Percentiles rank a stretch among this genome's conserved stretches.
Evolutionary conservation across 1,140 invertebrate genomes (phyloP).

Genomic region (Tetraneura akinire): DNA sequence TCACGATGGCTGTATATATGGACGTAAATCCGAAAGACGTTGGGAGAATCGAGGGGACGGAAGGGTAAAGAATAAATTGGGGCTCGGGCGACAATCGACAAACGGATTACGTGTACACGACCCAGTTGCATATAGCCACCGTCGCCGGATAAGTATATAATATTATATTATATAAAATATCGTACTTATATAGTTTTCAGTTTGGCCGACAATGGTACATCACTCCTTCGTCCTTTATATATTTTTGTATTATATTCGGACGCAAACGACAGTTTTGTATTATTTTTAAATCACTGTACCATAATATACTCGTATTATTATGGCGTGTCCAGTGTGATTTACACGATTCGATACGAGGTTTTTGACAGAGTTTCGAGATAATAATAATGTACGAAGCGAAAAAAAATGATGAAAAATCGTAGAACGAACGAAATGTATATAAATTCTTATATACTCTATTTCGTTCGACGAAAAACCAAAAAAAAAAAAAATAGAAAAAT

Average conservation of each 20-base stretch:
- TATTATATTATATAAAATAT: neutral
- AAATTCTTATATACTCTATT: neutral
- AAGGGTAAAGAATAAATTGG: slow-evolving; percentile 30
- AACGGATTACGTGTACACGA: slow-evolving; percentile 31
- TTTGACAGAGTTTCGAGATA: neutral
- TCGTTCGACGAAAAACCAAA: neutral
- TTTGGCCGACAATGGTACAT: neutral
- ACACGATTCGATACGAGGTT: neutral
- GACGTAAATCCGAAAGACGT: neutral
- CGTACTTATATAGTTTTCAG: neutral
- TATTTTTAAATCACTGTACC: too few relatives aligned
- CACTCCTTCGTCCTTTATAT: too few relatives aligned
- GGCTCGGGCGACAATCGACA: slow-evolving; percentile 5
- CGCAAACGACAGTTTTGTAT: too few relatives aligned
- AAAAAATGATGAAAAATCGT: neutral
- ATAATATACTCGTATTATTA: neutral
- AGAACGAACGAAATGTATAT: neutral
- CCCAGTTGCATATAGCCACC: neutral
- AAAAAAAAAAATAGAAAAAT: too few relatives aligned
- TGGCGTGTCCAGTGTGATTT: neutral
- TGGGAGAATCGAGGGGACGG: neutral
- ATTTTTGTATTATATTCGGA: too few relatives aligned
- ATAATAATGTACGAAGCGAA: neutral
- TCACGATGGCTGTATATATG: neutral
- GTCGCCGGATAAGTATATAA: slow-evolving; percentile 8